phyloP scores from a whole-genome alignment of 2,888 invertebrate genomes.

The Agrotis puta region DNA sequence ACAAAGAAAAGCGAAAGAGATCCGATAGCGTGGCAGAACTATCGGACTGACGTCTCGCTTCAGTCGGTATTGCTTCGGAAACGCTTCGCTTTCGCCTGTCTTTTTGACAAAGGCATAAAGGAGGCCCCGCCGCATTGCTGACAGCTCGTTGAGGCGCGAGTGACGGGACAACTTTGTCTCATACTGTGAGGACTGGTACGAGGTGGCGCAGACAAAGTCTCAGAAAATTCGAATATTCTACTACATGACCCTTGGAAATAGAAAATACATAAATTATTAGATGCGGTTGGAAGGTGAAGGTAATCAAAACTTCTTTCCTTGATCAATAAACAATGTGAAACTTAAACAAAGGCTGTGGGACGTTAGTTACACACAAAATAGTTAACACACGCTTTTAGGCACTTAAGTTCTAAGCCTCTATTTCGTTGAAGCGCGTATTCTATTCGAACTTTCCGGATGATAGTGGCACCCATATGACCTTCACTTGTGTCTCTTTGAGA shows the following conservation, averaged over 20 bases:
- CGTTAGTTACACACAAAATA: conserved; percentile 36
- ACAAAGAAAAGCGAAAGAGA: too few relatives aligned
- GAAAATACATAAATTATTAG: not conserved
- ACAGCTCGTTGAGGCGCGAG: too few relatives aligned
- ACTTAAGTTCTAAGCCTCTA: conserved; percentile 35
- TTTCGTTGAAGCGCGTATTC: conserved; percentile 47
- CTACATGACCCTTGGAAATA: not conserved
- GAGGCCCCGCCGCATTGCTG: too few relatives aligned
- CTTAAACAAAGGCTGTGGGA: conserved; percentile 26
- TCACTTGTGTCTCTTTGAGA: conserved; percentile 52
- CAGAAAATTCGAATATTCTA: too few relatives aligned
- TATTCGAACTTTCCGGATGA: conserved; percentile 45
- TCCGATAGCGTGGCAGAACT: too few relatives aligned
- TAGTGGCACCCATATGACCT: conserved; percentile 37
- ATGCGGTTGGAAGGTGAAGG: not conserved
- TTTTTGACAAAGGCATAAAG: too few relatives aligned
- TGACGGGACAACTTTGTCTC: too few relatives aligned
- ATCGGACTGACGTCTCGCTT: too few relatives aligned
- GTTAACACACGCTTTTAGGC: conserved; percentile 38
- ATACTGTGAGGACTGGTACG: too few relatives aligned
- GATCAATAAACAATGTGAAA: conserved; percentile 22
- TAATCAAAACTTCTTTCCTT: conserved; percentile 13
- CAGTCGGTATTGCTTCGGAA: too few relatives aligned
- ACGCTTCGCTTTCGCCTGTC: too few relatives aligned
- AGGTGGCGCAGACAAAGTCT: too few relatives aligned